Conservation (phyloP, 2,888 invertebrate genomes). For the Bibio marci region DNA sequence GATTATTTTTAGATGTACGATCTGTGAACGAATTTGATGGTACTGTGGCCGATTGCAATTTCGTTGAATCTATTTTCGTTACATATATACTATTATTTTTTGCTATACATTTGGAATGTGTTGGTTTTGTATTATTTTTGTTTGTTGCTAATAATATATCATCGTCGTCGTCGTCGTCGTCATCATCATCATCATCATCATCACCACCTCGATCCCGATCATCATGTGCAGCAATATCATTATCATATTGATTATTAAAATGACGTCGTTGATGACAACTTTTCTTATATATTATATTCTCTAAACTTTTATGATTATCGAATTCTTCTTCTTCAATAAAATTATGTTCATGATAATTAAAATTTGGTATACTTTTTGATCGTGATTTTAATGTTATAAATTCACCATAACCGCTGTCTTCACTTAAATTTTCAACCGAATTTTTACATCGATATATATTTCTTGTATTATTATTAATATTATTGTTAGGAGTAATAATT, state of each 20-base stretch:
- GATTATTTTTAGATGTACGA: conserved; percentile 3
- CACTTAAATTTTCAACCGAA: conserved; percentile 61
- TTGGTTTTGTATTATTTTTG: too few species aligned
- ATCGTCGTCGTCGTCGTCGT: too few species aligned
- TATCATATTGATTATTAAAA: too few species aligned
- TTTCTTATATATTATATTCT: conserved; percentile 11
- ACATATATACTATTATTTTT: not conserved
- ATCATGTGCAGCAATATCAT: too few species aligned
- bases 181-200: too few species aligned
- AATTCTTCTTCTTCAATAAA: conserved; percentile 26
- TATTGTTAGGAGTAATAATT: conserved; percentile 2
- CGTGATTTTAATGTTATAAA: conserved; percentile 22
- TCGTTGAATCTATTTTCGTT: conserved; percentile 1
- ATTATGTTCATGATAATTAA: conserved; percentile 18
- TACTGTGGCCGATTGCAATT: not conserved
- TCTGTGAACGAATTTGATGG: not conserved
- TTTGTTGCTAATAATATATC: too few species aligned
- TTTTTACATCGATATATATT: conserved; percentile 28
- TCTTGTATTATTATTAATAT: not conserved
- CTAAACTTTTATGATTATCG: conserved; percentile 14
- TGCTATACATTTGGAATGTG: not conserved
- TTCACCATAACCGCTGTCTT: conserved; percentile 64
- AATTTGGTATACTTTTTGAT: conserved; percentile 31
- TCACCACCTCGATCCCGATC: too few species aligned
- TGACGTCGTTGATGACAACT: not conserved